These are phyloP conservation scores for Ariopsis seemanni DNA, from an alignment of 2,113 vertebrate species.

Conservation along the genomic window DNA sequence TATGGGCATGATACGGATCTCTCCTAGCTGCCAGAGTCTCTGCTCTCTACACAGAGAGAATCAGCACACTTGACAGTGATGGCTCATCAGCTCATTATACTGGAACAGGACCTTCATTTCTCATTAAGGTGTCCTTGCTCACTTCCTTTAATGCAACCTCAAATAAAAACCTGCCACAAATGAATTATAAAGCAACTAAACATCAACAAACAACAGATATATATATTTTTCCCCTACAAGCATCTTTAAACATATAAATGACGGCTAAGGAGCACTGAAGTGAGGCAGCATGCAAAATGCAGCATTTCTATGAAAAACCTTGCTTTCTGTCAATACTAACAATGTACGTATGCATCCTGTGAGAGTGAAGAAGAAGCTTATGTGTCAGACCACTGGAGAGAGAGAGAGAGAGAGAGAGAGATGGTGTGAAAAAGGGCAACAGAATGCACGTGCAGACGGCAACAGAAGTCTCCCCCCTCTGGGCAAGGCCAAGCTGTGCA, in stretches of 20 bases:
- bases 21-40: slow-evolving; percentile 22
- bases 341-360: slow-evolving; percentile 22
- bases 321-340: slow-evolving; percentile 26
- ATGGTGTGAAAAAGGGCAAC: slow-evolving; percentile 38
- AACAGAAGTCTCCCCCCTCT: slow-evolving; percentile 49
- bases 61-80: slow-evolving; percentile 38
- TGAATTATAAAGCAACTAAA: slow-evolving; percentile 7
- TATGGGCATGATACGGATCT: slow-evolving; percentile 35
- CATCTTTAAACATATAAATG: neutral
- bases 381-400: slow-evolving; percentile 17
- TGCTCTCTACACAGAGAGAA: slow-evolving; percentile 24
- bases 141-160: neutral
- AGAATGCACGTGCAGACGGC: slow-evolving; percentile 47
- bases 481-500: slow-evolving; percentile 51
- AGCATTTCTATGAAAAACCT: slow-evolving; percentile 19
- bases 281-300: neutral
- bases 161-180: slow-evolving; percentile 21
- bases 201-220: slow-evolving; percentile 21
- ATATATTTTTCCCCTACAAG: neutral
- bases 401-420: slow-evolving; percentile 39
- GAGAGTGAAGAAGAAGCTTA: slow-evolving; percentile 30
- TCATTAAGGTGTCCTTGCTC: slow-evolving; percentile 37
- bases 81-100: slow-evolving; percentile 47
- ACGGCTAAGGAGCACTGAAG: slow-evolving; percentile 17
- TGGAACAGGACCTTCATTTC: slow-evolving; percentile 33